These are phyloP conservation scores for Chironomus tentans DNA, from an alignment of 2,888 invertebrate species.

Conservation along the genomic window DNA sequence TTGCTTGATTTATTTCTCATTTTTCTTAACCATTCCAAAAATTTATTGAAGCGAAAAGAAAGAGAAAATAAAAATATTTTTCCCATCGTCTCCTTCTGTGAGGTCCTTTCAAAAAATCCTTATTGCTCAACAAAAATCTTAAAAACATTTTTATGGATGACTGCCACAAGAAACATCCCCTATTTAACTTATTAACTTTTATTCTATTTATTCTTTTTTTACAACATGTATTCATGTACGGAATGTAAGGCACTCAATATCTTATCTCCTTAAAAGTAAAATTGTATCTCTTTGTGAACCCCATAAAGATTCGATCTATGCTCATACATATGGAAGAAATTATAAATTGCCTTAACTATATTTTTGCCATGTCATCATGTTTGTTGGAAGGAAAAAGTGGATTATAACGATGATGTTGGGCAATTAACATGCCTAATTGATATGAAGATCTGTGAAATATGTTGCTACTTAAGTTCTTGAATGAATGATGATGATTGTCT, in stretches of 20 bases:
- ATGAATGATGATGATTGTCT: background rate
- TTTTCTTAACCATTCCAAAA: background rate
- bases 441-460: background rate
- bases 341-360: background rate
- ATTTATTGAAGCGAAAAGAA: conserved; percentile 1
- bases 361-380: conserved; percentile 10
- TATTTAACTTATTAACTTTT: conserved; percentile 3
- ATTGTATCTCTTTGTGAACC: too few species aligned
- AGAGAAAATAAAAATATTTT: conserved; percentile 3
- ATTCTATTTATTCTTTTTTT: background rate
- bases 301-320: too few species aligned
- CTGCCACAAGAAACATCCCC: background rate
- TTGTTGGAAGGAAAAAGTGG: conserved; percentile 9
- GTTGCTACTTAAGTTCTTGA: background rate
- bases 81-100: conserved; percentile 10
- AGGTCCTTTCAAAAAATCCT: background rate
- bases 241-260: background rate
- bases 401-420: conserved; percentile 22
- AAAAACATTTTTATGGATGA: conserved; percentile 3
- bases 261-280: background rate
- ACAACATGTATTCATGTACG: background rate
- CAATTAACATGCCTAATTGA: conserved; percentile 17
- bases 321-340: conserved; percentile 20
- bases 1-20: background rate
- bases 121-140: too few species aligned